Conservation (phyloP, 2,797 vertebrate genomes). For the Pseudocheirus occidentalis region DNA sequence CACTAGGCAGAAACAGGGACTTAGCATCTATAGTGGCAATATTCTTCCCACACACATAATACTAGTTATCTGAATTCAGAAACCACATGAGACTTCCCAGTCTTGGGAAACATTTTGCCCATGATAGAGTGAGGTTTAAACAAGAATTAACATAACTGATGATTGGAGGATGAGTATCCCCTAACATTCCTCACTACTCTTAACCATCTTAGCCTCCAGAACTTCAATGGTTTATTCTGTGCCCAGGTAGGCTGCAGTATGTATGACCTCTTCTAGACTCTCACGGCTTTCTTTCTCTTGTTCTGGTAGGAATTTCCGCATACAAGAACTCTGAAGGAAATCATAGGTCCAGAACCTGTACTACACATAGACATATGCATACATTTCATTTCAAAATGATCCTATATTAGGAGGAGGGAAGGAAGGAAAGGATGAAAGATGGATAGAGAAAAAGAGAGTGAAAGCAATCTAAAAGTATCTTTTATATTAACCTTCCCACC, state of each 20-base stretch:
- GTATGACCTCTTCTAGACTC: neutral
- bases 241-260: neutral
- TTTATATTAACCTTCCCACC: neutral
- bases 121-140: neutral
- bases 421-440: neutral
- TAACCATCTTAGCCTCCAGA: neutral
- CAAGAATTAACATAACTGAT: neutral
- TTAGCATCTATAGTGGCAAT: neutral
- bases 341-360: neutral
- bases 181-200: neutral
- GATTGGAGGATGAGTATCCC: neutral
- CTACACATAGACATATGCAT: neutral
- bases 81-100: neutral
- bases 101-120: neutral
- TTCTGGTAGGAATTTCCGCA: neutral
- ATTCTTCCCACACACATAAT: neutral
- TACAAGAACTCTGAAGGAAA: neutral
- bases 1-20: neutral
- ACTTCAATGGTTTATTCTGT: neutral
- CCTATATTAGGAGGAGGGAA: neutral
- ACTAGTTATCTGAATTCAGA: neutral
- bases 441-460: neutral
- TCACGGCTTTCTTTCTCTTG: neutral
- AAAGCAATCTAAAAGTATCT: neutral
- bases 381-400: neutral